Evolutionary conservation across 2,888 invertebrate species (phyloP).

Genomic region (Pedicia rivosa): DNA sequence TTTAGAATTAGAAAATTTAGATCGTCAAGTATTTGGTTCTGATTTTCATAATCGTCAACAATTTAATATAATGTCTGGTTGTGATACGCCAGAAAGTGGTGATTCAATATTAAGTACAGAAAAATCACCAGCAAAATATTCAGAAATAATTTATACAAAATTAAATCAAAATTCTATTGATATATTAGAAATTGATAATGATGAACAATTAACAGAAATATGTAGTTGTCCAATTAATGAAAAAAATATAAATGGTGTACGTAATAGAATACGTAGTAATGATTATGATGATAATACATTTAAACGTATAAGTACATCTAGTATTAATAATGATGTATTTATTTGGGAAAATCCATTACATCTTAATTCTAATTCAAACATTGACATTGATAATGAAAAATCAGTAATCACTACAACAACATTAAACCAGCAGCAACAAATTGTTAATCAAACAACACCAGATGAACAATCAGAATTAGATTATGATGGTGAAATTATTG

Average conservation of each 20-base stretch:
- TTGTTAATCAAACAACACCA: slow-evolving; percentile 45
- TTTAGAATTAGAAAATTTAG: slow-evolving; percentile 67
- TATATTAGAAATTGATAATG: slow-evolving; percentile 2
- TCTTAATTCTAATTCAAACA: slow-evolving; percentile 30
- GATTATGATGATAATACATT: slow-evolving; percentile 15
- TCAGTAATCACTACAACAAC: too few species aligned
- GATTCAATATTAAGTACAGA: slow-evolving; percentile 5
- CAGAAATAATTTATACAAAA: slow-evolving; percentile 25
- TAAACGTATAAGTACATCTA: slow-evolving; percentile 20
- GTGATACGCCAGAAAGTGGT: slow-evolving; percentile 9
- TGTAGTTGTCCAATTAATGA: slow-evolving; percentile 18
- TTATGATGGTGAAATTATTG: slow-evolving; percentile 45
- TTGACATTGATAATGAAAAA: slow-evolving; percentile 21
- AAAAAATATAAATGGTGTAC: slow-evolving; percentile 25
- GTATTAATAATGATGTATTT: slow-evolving; percentile 48
- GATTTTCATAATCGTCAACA: slow-evolving; percentile 16
- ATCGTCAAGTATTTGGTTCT: slow-evolving; percentile 65
- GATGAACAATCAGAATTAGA: slow-evolving; percentile 58
- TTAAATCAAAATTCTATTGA: slow-evolving; percentile 18
- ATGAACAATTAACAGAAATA: slow-evolving; percentile 13
- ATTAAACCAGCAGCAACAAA: slow-evolving; percentile 17
- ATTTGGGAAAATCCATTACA: slow-evolving; percentile 68
- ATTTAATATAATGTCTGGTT: slow-evolving; percentile 9
- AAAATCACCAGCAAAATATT: slow-evolving; percentile 3
- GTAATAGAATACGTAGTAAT: slow-evolving; percentile 12